Evolutionary conservation across 2,797 vertebrate species (phyloP), one percentile per base, ranked within the genome.

Genomic region (Bovichtus variegatus): DNA sequence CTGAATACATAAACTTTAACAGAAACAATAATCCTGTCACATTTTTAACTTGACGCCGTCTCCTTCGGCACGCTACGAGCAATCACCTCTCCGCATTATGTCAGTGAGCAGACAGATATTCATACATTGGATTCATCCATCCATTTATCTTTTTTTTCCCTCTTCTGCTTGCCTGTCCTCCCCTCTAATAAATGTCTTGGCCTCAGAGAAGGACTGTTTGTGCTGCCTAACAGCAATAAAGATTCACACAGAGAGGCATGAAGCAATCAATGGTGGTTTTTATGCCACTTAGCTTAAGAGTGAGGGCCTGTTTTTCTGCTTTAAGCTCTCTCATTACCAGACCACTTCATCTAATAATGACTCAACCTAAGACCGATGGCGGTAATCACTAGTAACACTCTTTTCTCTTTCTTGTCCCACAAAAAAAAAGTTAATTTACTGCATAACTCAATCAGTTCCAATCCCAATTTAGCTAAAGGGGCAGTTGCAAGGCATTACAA

Each of bases 241-340:
- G 92, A 87, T 76, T 83, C 80, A 83, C 87, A 86, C 71, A 54
- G 62, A 74, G 71, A 71, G 76, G 77, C 70, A 77, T 50, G 71
- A 69, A 74, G 78, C 79, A 89, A 92, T 92, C 90, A 89, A 81
- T 91, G 88, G 31, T n/a, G 71, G 2, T 90, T 92, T 92, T 89
- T 83, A 91, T 88, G 74, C 87, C 82, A 89, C 83, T 94, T 93
- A 87, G 67, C 69, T 78, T 12, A 64, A 87, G 90, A 90, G 63
- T 71, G 57, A 90, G 84, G 70, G 71, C 68, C 67, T 80, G 76
- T 70, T 89, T n/a, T 86, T 87, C 78, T 70, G 70, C 80, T 87
- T 84, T 83, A 85, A 83, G 82, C 73, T 63, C 81, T 61, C 87
- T 93, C 91, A 92, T 94, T 93, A 93, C 55, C 80, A 80, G 65